Evolutionary conservation across 1,140 invertebrate genomes (phyloP), one percentile per base, ranked within the genome.

Genomic region (Bombus terrestris): DNA sequence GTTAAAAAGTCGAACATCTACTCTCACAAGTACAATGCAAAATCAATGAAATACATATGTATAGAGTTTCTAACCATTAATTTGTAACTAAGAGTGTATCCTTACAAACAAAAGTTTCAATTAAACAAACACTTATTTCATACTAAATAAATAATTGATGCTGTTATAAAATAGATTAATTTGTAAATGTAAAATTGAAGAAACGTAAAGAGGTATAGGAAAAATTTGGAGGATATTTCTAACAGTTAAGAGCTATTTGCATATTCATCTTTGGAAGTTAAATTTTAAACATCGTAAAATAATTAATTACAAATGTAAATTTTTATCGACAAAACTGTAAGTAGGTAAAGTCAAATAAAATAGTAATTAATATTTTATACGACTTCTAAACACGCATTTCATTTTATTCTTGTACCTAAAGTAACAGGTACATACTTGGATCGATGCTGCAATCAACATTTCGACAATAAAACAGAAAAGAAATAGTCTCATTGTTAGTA

Each of bases 1-100:
- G 47, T 62, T 43, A 47, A 84, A 84, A 84, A 83, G 81, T 83
- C 81, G 81, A 69, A 77, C 81, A 15, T 83, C 43, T 68, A 75
- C 72, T 82, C 72, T 64, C 37, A 69, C 73, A 35, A 66, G 25
- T n/a, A 66, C 43, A 68, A 66, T 64, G 35, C 10, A 39, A 74
- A 83, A 39, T 68, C 72, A 68, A 76, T 76, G 72, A 39, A 69
- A 41, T 37, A 57, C 62, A 83, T 68, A 68, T 32, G 22, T 41
- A 68, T 57, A 37, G 35, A 57, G 64, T 37, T 83, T 53, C 25
- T 68, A 47, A 12, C 13, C 25, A 62, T 62, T 62, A 62, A 62
- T 78, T 64, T 62, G 12, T 64, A 66, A 35, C 32, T 47, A 25
- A 12, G 13, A 62, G 4, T 66, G 0, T 22, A 39, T 66, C 12